Base-by-base conservation (phyloP, 2,113 vertebrate species). In the Erpornis zantholeuca region DNA sequence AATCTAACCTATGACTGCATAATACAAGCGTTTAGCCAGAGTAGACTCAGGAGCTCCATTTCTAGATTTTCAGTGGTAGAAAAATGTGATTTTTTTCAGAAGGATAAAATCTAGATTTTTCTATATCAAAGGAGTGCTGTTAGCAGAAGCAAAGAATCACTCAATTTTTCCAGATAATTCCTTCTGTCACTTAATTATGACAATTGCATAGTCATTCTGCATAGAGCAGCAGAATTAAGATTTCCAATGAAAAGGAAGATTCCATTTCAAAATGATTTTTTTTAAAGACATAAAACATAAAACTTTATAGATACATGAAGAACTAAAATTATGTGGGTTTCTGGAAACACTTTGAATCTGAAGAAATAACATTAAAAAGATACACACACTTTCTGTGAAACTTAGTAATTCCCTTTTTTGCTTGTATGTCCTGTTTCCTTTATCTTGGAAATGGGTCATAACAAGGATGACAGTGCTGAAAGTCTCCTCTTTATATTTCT, bases 1-100 rank as follows among this genome's bases (percentile, higher is more conserved):
- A 29, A 82, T 75, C 31, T 60, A 60, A 60, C 8, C 19, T 1
- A 1, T 15, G 4, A 33, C 18, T 57, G 1, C 42, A 13, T 19
- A 33, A 45, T 54, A 33, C 7, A 57, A 18, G 2, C 0, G 0
- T 47, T 36, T 17, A 21, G 20, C 12, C 6, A 9, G 2, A 7
- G 13, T 38, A 82, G 28, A 49, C 16, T 54, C 42, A 81, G 33
- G 47, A 72, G 10, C 18, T 82, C 54, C 10, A 11, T 76, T 94
- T 69, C 72, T 33, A 25, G 23, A 42, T 28, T 91, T 10, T 28
- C 66, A 63, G 56, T 59, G n/a, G 57, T 29, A 82, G 35, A 95
- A 49, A 87, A 64, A 54, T 68, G 7, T 50, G 16, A 42, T 33
- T 31, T 82, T 82, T 89, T 87, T 78, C 49, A 95, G 60, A 92